Percentiles rank a stretch among this genome's conserved stretches.
Conservation (phyloP, 2,888 invertebrate genomes). For the Spicauda simplicius region DNA sequence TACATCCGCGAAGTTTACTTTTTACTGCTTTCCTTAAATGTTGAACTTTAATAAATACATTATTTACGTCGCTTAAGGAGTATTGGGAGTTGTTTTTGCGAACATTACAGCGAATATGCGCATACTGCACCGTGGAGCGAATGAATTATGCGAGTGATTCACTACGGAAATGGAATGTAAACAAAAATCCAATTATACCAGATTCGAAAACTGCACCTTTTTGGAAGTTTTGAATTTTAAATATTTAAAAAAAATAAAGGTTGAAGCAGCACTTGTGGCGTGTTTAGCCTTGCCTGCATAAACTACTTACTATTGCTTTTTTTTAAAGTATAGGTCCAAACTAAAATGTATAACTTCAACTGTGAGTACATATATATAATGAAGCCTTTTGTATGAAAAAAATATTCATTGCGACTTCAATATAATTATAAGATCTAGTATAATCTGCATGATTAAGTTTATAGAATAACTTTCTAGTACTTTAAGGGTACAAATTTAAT, state of each 20-base stretch:
- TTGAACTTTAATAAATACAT: conserved; percentile 13
- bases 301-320: too few species aligned
- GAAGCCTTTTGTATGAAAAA: too few species aligned
- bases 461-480: background rate
- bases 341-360: too few species aligned
- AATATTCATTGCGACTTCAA: too few species aligned
- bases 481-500: background rate
- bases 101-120: conserved; percentile 13
- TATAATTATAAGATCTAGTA: too few species aligned
- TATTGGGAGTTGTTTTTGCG: conserved; percentile 9
- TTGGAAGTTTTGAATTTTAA: background rate
- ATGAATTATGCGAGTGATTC: conserved; percentile 20
- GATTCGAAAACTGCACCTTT: conserved; percentile 1
- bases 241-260: too few species aligned
- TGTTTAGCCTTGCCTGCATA: too few species aligned
- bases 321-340: too few species aligned
- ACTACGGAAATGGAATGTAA: conserved; percentile 20
- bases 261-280: too few species aligned
- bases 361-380: too few species aligned
- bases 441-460: background rate
- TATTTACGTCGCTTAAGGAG: conserved; percentile 12
- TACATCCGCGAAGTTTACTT: conserved; percentile 2
- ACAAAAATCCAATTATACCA: conserved; percentile 12
- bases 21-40: conserved; percentile 7
- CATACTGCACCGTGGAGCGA: conserved; percentile 9